A percentile compares a stretch with the other conserved stretches of the same genome.
These are phyloP conservation scores for Xiphophorus hellerii DNA, from an alignment of 2,113 vertebrate species.

Conservation along the genomic window DNA sequence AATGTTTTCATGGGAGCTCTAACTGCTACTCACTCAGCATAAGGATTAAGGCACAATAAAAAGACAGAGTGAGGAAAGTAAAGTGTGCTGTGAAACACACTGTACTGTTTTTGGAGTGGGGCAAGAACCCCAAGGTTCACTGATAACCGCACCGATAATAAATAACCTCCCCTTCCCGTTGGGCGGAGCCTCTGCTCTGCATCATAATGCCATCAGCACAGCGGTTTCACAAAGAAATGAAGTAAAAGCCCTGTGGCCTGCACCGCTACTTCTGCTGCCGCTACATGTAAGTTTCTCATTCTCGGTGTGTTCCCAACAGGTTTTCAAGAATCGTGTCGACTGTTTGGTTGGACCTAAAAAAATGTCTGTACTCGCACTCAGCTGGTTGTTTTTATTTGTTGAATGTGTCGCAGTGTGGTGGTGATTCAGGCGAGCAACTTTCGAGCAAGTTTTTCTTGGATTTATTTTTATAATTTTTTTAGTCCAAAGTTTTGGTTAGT, in stretches of 20 bases:
- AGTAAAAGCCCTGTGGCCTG: background rate
- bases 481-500: background rate
- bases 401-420: background rate
- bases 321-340: background rate
- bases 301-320: background rate
- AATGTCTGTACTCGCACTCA: background rate
- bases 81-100: background rate
- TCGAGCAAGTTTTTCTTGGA: background rate
- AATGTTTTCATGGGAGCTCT: too few species aligned
- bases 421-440: background rate
- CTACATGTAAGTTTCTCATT: slow-evolving; percentile 35
- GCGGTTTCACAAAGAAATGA: slow-evolving; percentile 30
- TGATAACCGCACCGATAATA: background rate
- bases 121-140: too few species aligned
- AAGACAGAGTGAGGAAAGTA: too few species aligned
- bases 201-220: slow-evolving; percentile 9
- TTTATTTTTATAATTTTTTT: background rate
- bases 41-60: too few species aligned
- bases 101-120: background rate
- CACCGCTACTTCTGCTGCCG: background rate
- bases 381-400: background rate
- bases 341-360: background rate
- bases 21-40: too few species aligned
- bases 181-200: slow-evolving; percentile 43
- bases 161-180: background rate